A percentile compares a stretch with the other conserved stretches of the same genome.
These are phyloP conservation scores for Nephrocerus scutellatus DNA, from an alignment of 2,888 invertebrate genomes.

Conservation along the genomic window DNA sequence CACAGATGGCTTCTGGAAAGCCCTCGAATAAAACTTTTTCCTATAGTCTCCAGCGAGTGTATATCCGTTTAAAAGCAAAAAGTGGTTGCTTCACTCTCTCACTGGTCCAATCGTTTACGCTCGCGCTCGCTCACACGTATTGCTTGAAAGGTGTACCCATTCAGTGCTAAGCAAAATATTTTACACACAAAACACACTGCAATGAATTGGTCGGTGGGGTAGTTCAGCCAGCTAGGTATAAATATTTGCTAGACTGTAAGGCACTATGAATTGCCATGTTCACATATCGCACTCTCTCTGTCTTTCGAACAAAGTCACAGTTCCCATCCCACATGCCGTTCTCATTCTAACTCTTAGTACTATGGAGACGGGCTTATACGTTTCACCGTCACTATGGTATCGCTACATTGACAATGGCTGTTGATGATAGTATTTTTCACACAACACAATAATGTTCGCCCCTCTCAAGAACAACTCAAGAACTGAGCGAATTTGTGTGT, in stretches of 20 bases:
- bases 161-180: too few species aligned
- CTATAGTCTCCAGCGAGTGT: conserved; percentile 39
- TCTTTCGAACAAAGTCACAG: too few species aligned
- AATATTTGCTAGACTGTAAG: too few species aligned
- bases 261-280: too few species aligned
- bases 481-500: too few species aligned
- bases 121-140: not conserved
- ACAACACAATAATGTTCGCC: conserved; percentile 30
- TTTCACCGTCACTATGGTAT: conserved; percentile 27
- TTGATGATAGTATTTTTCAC: conserved; percentile 35
- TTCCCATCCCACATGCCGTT: too few species aligned
- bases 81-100: conserved; percentile 14
- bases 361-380: conserved; percentile 28
- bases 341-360: conserved; percentile 5
- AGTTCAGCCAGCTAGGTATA: too few species aligned
- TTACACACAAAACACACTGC: too few species aligned
- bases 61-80: too few species aligned
- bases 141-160: conserved; percentile 3
- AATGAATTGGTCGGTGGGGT: too few species aligned
- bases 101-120: not conserved
- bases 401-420: conserved; percentile 28
- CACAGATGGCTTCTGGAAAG: conserved; percentile 50
- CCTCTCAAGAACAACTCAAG: conserved; percentile 24
- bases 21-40: conserved; percentile 48
- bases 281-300: too few species aligned